Evolutionary conservation across 2,113 vertebrate genomes (phyloP).

Genomic region (Colistium nudipinnis): DNA sequence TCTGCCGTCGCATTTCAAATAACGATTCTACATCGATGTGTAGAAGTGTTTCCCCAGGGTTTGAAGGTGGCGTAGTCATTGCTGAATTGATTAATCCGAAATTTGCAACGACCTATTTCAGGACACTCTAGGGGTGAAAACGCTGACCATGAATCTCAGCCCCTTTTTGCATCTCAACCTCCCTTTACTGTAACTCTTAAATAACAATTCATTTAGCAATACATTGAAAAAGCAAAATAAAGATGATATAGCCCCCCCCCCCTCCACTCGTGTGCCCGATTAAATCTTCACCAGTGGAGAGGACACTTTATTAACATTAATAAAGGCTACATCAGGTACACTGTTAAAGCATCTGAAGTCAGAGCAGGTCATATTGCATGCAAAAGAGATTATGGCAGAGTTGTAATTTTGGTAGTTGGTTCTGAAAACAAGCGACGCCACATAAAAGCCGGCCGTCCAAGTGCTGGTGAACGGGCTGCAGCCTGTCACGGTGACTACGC

Average conservation of each 20-base stretch:
- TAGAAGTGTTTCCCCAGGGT: neutral
- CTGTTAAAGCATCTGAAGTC: slow-evolving; percentile 26
- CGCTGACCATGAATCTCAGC: neutral
- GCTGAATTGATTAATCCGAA: neutral
- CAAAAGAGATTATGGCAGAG: slow-evolving; percentile 71
- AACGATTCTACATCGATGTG: no score
- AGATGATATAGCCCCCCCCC: no score
- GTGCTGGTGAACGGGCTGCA: slow-evolving; percentile 60
- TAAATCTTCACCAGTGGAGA: no score
- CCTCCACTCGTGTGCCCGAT: no score
- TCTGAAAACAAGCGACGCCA: slow-evolving; percentile 74
- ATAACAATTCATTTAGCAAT: neutral
- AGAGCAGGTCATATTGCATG: slow-evolving; percentile 56
- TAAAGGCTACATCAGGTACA: slow-evolving; percentile 8
- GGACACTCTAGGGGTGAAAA: no score
- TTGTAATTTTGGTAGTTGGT: slow-evolving; percentile 77
- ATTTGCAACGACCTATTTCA: neutral
- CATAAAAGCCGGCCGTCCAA: slow-evolving; percentile 71
- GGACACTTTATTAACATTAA: neutral
- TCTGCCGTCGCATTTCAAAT: neutral
- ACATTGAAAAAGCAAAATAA: neutral
- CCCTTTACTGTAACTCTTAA: neutral
- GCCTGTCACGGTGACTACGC: slow-evolving; percentile 57
- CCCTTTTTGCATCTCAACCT: neutral
- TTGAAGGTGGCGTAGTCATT: neutral